Conservation (phyloP, 2,797 vertebrate species). For the Tiaroga cobitis region DNA sequence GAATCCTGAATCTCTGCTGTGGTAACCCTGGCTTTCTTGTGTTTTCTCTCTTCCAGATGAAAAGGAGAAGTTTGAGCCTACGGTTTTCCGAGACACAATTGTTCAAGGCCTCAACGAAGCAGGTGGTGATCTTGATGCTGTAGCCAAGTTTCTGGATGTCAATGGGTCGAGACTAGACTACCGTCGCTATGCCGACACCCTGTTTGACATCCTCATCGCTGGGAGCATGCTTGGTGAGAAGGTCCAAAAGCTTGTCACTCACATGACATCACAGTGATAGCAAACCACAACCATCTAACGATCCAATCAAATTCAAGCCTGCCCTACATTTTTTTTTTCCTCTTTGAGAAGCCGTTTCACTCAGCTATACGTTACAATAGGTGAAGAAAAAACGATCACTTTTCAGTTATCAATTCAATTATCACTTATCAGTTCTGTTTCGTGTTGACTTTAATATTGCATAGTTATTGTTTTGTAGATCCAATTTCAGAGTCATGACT, state of each 20-base stretch:
- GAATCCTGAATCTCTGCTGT: not conserved
- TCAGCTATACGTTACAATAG: too few species aligned
- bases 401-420: too few species aligned
- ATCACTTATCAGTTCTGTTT: too few species aligned
- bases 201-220: constrained; percentile 92
- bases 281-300: too few species aligned
- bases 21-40: not conserved
- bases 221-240: constrained; percentile 92
- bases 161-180: constrained; percentile 90
- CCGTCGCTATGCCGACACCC: constrained; percentile 92
- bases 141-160: constrained; percentile 90
- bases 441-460: not conserved
- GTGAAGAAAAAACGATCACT: too few species aligned
- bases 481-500: not conserved
- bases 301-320: not conserved
- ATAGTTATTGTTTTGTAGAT: too few species aligned
- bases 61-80: constrained; percentile 98
- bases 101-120: constrained; percentile 91
- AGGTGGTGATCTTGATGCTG: constrained; percentile 87
- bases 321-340: too few species aligned
- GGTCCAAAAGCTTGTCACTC: too few species aligned
- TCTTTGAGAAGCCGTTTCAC: too few species aligned
- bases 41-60: constrained; percentile 80
- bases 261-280: too few species aligned
- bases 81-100: constrained; percentile 91